Base-by-base conservation (phyloP, 2,888 invertebrate genomes). In the Dryobota labecula region DNA sequence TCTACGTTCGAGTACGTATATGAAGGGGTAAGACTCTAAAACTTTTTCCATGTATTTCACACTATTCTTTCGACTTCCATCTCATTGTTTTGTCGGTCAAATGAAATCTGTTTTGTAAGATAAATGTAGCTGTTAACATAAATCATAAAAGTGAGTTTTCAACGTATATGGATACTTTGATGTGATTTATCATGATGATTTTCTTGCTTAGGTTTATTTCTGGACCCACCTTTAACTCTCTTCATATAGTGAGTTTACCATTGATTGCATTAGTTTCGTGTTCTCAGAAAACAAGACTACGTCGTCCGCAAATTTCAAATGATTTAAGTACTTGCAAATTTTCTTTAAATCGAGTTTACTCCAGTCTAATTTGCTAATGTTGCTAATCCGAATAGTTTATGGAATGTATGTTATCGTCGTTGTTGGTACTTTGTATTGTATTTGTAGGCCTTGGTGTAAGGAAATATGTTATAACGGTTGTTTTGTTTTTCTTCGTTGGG, bases 161-260 rank as follows among this genome's bases (percentile, higher is more conserved):
- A 0, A 62, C n/a, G 3, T 49, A 20, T 36, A 51, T 62, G 1
- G 49, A 24, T 36, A 6, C 38, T 49, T 62, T 6, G 2, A 15
- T 62, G 33, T 51, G 49, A n/a, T 51, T 62, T 2, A 49, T 62
- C 49, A 62, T 62, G 18, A 62, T n/a, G 33, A 38, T 62, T 38
- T 20, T 45, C 24, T 62, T 51, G 0, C 3, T 49, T 51, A 20
- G 6, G 18, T 62, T 62, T 18, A 45, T 45, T 9, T 45, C 20
- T 9, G 20, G 20, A 45, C 45, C 45, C 9, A 9, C 45, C 45
- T 45, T 45, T 45, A 9, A n/a, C 20, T 45, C 20, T 20, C 45
- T 20, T n/a, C 45, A n/a, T 45, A 20, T 9, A 45, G 20, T 20
- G 20, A 45, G 20, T n/a, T 8, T 45, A 45, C 45, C 20, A 45